Evolutionary conservation across 2,113 vertebrate species (phyloP), one percentile per base, ranked within the genome.

Genomic region (Micromys minutus): DNA sequence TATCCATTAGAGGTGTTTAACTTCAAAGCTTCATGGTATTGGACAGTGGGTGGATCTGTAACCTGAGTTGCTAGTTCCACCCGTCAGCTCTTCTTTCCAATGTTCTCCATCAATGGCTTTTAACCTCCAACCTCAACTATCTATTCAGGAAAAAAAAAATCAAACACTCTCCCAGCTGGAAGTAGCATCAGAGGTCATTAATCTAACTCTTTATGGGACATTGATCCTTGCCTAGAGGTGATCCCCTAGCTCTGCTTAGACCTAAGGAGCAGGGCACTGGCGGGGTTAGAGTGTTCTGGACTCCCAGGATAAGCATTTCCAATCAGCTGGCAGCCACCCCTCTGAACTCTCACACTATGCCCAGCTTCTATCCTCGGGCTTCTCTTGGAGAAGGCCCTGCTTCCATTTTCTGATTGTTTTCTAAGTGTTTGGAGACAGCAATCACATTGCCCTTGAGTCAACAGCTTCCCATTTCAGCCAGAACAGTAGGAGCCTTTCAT

Each of bases 121-220:
- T 34, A 55, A 36, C 79, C 71, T 92, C 50, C 76, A 89, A 71
- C 61, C 94, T 83, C 65, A 83, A 87, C 31, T 95, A 79, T 85
- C 89, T 91, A 59, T 55, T 86, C 45, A 81, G 76, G 80, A 89
- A 96, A 57, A 96, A 86, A 97, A 79, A 95, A 89, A 96, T 96
- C 95, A 94, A 91, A 80, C 75, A 71, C 45, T 65, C 57, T 91
- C 93, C 3, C 61, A 69, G 9, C 19, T 59, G 55, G 34, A 92
- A 93, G 86, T 36, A 85, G 89, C 88, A 75, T 77, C 39, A 45
- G 72, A 90, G 85, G 90, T 95, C 92, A 79, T 88, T 92, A 88
- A 96, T 92, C 72, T 50, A 81, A 74, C 10, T 52, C 67, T 92
- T 90, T 79, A 45, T 24, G 15, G 69, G 76, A 71, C 84, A 71